These are phyloP conservation scores for Arrhamphus sclerolepis DNA, from an alignment of 2,797 vertebrate species.

Conservation along the genomic window DNA sequence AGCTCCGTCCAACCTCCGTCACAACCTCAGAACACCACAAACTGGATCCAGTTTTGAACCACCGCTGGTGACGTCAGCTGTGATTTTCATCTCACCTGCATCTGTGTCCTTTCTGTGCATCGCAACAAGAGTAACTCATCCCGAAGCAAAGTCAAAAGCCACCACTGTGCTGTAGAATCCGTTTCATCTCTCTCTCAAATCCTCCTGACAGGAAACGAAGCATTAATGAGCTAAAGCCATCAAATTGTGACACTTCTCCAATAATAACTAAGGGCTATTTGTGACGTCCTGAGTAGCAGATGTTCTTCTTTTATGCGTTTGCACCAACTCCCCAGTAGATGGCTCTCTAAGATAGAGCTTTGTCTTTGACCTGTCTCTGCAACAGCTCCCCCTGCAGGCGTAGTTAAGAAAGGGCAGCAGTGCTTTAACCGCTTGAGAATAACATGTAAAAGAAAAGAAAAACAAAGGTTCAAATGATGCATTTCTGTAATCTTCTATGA, in stretches of 20 bases:
- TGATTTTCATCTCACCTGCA: conserved; percentile 40
- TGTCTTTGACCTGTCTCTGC: conserved; percentile 1
- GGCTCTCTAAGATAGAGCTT: conserved; percentile 27
- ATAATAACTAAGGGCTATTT: conserved; percentile 63
- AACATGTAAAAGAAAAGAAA: background rate
- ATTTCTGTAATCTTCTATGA: no score
- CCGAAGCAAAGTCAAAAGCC: conserved; percentile 31
- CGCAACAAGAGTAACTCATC: conserved; percentile 38
- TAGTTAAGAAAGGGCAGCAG: conserved; percentile 1
- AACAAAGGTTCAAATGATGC: background rate
- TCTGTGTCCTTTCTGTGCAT: conserved; percentile 53
- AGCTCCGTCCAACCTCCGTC: conserved; percentile 70
- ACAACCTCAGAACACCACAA: conserved; percentile 80
- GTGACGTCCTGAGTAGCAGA: conserved; percentile 33
- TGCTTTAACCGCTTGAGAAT: conserved; percentile 5
- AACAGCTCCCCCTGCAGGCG: conserved; percentile 46
- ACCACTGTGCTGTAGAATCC: conserved; percentile 25
- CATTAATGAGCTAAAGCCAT: conserved; percentile 46
- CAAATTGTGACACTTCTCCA: conserved; percentile 42
- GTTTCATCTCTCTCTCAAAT: conserved; percentile 4
- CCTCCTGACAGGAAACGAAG: conserved; percentile 19
- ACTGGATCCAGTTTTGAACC: conserved; percentile 92
- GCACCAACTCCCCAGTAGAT: conserved; percentile 29
- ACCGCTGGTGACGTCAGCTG: background rate
- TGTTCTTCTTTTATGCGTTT: conserved; percentile 30